These are phyloP conservation scores for Elmis aenea DNA, from an alignment of 2,888 invertebrate genomes.

Conservation along the genomic window DNA sequence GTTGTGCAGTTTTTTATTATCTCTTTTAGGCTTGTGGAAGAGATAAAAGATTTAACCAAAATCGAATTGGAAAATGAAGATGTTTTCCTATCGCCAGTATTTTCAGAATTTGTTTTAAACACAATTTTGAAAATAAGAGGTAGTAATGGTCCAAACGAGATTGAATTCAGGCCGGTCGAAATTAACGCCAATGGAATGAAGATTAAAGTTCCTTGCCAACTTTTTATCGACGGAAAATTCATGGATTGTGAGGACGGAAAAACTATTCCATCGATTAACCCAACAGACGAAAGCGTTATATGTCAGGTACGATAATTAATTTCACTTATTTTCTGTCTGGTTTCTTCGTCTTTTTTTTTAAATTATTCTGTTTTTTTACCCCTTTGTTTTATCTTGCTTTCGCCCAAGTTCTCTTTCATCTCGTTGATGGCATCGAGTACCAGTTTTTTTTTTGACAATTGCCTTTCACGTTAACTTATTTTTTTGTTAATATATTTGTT, in stretches of 20 bases:
- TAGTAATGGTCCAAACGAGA: constrained; percentile 49
- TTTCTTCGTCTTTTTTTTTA: constrained; percentile 2
- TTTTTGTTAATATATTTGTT: constrained; percentile 1
- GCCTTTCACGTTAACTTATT: no score
- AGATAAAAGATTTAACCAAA: constrained; percentile 76
- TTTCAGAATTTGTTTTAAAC: constrained; percentile 70
- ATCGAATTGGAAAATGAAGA: constrained; percentile 81
- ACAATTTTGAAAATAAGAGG: constrained; percentile 67
- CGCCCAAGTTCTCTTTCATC: no score
- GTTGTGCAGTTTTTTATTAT: no score
- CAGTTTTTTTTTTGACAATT: no score
- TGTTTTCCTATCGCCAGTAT: constrained; percentile 88
- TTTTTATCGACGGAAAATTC: constrained; percentile 90
- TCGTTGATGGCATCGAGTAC: no score
- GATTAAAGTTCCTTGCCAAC: constrained; percentile 80
- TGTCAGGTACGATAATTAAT: constrained; percentile 56
- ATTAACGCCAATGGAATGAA: constrained; percentile 78
- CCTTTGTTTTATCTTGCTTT: not conserved
- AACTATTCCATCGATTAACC: constrained; percentile 69
- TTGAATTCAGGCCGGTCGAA: constrained; percentile 70
- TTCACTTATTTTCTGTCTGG: no score
- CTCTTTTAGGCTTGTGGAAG: constrained; percentile 72
- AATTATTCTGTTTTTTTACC: not conserved
- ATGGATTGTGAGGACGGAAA: constrained; percentile 67
- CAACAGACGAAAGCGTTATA: constrained; percentile 75